Evolutionary conservation across 2,797 vertebrate species (phyloP).

Genomic region (Acipenser oxyrinchus): DNA sequence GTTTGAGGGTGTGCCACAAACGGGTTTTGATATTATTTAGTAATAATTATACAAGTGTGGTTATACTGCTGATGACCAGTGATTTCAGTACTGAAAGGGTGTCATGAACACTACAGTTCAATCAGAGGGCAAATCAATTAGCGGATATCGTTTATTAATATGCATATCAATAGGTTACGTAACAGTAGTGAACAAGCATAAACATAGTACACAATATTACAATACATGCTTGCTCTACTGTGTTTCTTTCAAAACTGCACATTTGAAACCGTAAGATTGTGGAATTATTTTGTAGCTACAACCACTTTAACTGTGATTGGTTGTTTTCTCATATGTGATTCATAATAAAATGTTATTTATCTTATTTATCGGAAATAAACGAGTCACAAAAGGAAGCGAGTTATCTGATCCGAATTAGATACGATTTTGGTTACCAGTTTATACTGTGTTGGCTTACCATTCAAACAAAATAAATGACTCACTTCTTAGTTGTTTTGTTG

Average conservation of each 20-base stretch:
- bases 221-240: not conserved
- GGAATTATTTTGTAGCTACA: not conserved
- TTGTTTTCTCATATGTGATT: not conserved
- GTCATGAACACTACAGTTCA: too few relatives aligned
- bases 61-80: too few relatives aligned
- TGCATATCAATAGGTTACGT: conserved; percentile 3
- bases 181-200: conserved; percentile 24
- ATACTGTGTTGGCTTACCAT: not conserved
- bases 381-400: not conserved
- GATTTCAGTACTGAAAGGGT: too few relatives aligned
- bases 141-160: too few relatives aligned
- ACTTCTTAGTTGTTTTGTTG: not conserved
- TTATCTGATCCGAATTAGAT: not conserved
- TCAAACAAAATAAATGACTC: not conserved
- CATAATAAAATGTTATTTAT: too few relatives aligned
- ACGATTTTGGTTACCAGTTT: not conserved
- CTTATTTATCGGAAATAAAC: not conserved
- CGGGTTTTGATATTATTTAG: too few relatives aligned
- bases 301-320: not conserved
- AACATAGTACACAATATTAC: not conserved
- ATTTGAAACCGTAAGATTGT: not conserved
- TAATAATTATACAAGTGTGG: too few relatives aligned
- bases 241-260: not conserved
- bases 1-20: too few relatives aligned
- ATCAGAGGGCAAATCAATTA: too few relatives aligned